Base-by-base conservation (phyloP, 2,797 vertebrate species). In the Mus minutoides region DNA sequence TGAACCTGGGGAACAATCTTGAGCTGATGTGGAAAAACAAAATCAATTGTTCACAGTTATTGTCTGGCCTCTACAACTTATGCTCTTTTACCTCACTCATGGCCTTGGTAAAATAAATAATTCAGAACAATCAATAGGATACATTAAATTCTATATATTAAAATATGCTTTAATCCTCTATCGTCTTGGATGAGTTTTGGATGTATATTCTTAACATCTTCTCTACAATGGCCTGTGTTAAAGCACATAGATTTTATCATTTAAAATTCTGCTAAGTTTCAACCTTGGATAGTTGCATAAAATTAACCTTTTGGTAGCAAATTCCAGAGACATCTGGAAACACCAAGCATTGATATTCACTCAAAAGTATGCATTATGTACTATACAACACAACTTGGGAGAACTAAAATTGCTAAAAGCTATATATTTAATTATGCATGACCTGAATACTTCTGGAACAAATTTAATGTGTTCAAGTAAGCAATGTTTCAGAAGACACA, bases 361-460 rank as follows among this genome's bases (percentile, higher is more conserved):
- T 97, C n/a, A 92, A 95, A 98, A 92, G 62, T 76, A 97, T 0
- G 0, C 86, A 56, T 80, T 96, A 37, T 92, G 34, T 88, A 84
- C 67, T 88, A 78, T 91, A 11, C 83, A 97, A 95, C 67, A 13
- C 80, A 91, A 88, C 62, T 94, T 92, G 56, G 96, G 95, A 93
- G 49, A 97, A 85, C 34, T 88, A 83, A 98, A 43, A 92, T 97
- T 96, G 84, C 96, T 97, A 84, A 97, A 92, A 98, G 92, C 93
- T 97, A 92, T 67, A 94, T 97, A 96, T 67, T 98, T 98, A 97
- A 98, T 98, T 96, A 97, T 97, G 73, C 60, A 92, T 98, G 97
- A 97, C 37, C 90, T 90, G 92, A 97, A 97, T 97, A 86, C 52
- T 92, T 97, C 94, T 90, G 91, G 97, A 98, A 96, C 86, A 97